These are phyloP conservation scores for Antheraea mylitta DNA, from an alignment of 1,140 invertebrate species.

Conservation along the genomic window DNA sequence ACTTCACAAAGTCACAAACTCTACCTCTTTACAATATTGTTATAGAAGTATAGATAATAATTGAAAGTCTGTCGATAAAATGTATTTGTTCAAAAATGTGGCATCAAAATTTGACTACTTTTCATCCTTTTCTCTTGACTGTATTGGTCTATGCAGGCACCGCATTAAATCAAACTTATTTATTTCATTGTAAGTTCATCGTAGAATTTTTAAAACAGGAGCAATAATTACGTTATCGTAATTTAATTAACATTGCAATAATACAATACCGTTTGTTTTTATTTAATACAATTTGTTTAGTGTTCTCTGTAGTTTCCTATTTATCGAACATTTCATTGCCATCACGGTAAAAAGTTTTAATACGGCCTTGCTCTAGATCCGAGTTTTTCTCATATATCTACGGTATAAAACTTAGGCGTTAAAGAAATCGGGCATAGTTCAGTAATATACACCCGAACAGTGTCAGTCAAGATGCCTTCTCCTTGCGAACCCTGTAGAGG, in stretches of 20 bases:
- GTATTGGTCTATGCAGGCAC: no score
- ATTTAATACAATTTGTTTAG: background rate
- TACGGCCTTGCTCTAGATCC: slow-evolving; percentile 53
- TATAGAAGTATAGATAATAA: no score
- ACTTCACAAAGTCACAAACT: no score
- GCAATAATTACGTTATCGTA: no score
- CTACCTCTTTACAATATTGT: no score
- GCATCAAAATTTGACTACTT: no score
- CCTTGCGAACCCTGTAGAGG: slow-evolving; percentile 70
- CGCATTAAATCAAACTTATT: no score
- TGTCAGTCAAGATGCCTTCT: slow-evolving; percentile 51
- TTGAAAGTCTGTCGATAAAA: no score
- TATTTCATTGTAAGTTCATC: no score
- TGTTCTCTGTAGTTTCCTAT: background rate
- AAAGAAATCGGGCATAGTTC: slow-evolving; percentile 35
- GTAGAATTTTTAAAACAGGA: no score
- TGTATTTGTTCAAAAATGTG: no score
- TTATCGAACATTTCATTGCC: background rate
- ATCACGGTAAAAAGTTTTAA: slow-evolving; percentile 6
- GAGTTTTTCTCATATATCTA: slow-evolving; percentile 37
- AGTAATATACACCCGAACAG: slow-evolving; percentile 22
- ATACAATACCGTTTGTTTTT: background rate
- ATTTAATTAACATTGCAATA: background rate
- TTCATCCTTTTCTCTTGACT: no score
- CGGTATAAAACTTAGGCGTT: slow-evolving; percentile 47